phyloP scores from a whole-genome alignment of 2,888 invertebrate species.

The Deladenus siricidicola region DNA sequence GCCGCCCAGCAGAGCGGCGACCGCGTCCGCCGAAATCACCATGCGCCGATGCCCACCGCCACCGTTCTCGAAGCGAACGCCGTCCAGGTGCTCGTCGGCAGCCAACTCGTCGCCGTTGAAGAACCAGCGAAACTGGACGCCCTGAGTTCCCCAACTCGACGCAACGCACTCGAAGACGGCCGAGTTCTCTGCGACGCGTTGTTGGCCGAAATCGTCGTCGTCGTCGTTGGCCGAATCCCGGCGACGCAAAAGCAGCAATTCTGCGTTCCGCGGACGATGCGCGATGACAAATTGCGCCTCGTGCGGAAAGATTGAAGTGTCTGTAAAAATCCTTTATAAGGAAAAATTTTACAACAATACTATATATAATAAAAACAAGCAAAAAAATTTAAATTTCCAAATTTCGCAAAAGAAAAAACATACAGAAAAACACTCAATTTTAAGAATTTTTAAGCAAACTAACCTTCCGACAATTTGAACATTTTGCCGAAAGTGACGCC shows the following conservation, averaged over 20 bases:
- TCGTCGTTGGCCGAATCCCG: too few species aligned
- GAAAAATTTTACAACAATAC: background rate
- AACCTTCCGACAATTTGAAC: background rate
- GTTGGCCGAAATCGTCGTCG: background rate
- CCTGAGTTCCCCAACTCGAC: background rate
- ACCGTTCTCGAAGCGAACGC: background rate
- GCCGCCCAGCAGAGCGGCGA: background rate
- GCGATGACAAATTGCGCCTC: slow-evolving; percentile 1
- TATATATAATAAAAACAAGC: background rate
- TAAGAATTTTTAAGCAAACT: background rate
- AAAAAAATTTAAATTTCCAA: too few species aligned
- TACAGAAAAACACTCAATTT: background rate
- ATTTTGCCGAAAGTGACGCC: slow-evolving; percentile 7
- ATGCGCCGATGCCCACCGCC: too few species aligned
- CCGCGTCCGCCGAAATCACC: slow-evolving; percentile 1
- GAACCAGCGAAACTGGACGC: slow-evolving; percentile 8
- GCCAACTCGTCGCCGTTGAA: background rate
- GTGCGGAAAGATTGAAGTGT: background rate
- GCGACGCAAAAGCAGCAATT: background rate
- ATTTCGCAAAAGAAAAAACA: too few species aligned
- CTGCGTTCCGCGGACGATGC: slow-evolving; percentile 1
- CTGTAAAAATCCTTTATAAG: background rate
- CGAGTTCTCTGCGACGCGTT: background rate
- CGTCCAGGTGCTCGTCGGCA: background rate
- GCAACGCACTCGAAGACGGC: background rate